These are phyloP conservation scores for Agonopterix subpropinquella DNA, from an alignment of 2,888 invertebrate species.

Conservation along the genomic window DNA sequence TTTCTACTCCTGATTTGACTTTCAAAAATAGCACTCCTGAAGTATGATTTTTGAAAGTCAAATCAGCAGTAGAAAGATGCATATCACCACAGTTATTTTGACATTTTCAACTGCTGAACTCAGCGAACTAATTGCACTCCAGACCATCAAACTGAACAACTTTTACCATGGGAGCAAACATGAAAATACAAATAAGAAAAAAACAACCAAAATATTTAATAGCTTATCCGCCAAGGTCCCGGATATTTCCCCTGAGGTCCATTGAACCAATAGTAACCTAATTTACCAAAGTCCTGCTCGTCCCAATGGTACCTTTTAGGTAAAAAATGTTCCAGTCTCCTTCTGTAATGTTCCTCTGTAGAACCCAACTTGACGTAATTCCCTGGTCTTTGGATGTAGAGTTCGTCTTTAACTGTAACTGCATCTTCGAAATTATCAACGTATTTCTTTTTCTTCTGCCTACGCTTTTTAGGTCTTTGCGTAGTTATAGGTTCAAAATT, in stretches of 20 bases:
- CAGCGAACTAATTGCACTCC: too few species aligned
- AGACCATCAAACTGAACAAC: too few species aligned
- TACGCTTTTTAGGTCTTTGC: background rate
- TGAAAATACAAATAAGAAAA: background rate
- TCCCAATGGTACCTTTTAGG: constrained; percentile 49
- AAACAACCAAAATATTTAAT: background rate
- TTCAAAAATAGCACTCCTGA: too few species aligned
- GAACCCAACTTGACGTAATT: background rate
- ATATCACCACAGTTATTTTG: too few species aligned
- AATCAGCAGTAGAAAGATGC: too few species aligned
- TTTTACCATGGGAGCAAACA: too few species aligned
- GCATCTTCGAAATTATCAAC: background rate
- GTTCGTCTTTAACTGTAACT: background rate
- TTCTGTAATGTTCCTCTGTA: constrained; percentile 1
- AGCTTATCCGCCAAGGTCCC: background rate
- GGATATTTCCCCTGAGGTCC: constrained; percentile 35
- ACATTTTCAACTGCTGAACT: too few species aligned
- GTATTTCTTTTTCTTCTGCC: background rate
- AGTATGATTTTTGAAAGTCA: too few species aligned
- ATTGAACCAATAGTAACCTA: constrained; percentile 48
- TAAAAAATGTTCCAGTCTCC: constrained; percentile 32
- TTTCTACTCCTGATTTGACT: too few species aligned
- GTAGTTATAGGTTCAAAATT: background rate
- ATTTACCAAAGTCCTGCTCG: constrained; percentile 24
- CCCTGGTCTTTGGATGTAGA: background rate